Evolutionary conservation across 2,888 invertebrate species (phyloP), one percentile per base, ranked within the genome.

Genomic region (Ochlodes sylvanus): DNA sequence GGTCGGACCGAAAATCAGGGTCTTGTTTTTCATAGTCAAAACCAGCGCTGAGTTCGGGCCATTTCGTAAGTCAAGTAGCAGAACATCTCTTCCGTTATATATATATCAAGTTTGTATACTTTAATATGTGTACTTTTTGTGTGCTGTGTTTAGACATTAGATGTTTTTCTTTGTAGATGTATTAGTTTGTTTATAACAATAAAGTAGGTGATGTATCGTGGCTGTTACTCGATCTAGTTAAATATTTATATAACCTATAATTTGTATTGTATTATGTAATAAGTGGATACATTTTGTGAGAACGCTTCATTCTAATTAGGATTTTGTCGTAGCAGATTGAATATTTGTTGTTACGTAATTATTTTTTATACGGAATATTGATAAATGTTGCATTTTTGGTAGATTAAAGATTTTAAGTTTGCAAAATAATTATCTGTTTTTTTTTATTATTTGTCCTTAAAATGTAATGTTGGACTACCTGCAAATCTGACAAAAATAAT

Each of bases 361-460:
- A 91, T 91, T 92, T 89, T 88, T 90, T 90, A 90, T 90, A 90
- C 85, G 81, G 78, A 77, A 82, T 92, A 90, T 90, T 91, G 85
- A 86, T 87, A 80, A 89, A 89, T 82, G 90, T 92, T 92, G 91
- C 90, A 89, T 86, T 89, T 88, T 87, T 87, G 81, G 88, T 90
- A 90, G 88, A 85, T 83, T 84, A 84, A 79, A 88, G 81, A 88
- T 83, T 78, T 81, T 90, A 88, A 88, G 86, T 91, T 90, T 89
- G 88, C 90, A 85, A 85, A 85, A 83, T 79, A 76, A 74, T 64
- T 38, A 63, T 32, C 42, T 70, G 70, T 77, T 75, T 76, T 70
- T 73, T 74, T 3, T 54, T 32, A 32, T 32, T n/a, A 15, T 44
- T 15, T 14, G 15, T 10, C 19, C 50, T 27, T 27, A 4, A 27